These are phyloP conservation scores for Phocides pigmalion DNA, from an alignment of 1,140 invertebrate species.

Conservation along the genomic window DNA sequence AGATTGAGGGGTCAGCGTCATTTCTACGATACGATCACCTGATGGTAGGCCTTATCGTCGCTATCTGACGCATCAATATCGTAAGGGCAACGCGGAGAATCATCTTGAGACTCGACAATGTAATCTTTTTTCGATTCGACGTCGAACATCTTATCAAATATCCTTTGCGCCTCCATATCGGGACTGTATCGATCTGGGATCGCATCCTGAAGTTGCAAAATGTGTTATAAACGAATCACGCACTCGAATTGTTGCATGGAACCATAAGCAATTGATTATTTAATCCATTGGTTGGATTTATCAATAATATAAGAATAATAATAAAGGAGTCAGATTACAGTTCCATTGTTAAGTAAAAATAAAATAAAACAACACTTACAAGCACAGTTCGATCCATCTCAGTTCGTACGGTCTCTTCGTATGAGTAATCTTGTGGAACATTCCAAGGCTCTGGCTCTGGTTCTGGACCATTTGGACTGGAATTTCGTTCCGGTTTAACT, in stretches of 20 bases:
- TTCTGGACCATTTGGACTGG: conserved; percentile 64
- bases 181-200: conserved; percentile 82
- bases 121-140: conserved; percentile 78
- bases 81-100: conserved; percentile 75
- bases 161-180: conserved; percentile 81
- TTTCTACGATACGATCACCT: conserved; percentile 76
- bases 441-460: conserved; percentile 58
- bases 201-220: conserved; percentile 80
- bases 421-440: conserved; percentile 68
- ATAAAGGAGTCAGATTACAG: conserved; percentile 5
- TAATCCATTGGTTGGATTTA: background rate
- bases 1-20: conserved; percentile 65
- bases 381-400: conserved; percentile 74
- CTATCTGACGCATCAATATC: conserved; percentile 80
- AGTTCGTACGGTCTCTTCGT: conserved; percentile 70
- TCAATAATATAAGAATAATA: background rate
- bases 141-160: conserved; percentile 84
- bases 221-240: conserved; percentile 55
- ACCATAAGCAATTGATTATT: conserved; percentile 14
- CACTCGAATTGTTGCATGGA: conserved; percentile 10
- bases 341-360: background rate
- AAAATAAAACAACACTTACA: conserved; percentile 59
- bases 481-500: conserved; percentile 61
- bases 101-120: conserved; percentile 69
- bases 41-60: conserved; percentile 78